Conservation (phyloP, 2,888 invertebrate genomes). For the Nycteola revayana region DNA sequence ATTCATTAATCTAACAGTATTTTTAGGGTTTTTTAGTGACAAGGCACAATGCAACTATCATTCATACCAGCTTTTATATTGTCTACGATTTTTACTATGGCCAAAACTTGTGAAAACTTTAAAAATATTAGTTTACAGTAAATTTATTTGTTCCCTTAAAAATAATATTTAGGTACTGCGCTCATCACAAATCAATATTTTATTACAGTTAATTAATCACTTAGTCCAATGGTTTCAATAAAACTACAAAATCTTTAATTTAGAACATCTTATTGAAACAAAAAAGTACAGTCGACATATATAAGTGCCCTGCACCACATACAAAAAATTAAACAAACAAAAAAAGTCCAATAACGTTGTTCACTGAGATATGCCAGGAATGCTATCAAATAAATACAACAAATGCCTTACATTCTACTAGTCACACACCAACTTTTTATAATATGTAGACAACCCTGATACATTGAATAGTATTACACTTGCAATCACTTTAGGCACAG, state of each 20-base stretch:
- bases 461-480: slow-evolving; percentile 17
- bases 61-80: no score
- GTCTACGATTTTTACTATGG: no score
- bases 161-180: no score
- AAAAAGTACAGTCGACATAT: slow-evolving; percentile 36
- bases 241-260: slow-evolving; percentile 16
- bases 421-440: slow-evolving; percentile 3
- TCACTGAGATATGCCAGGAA: slow-evolving; percentile 42
- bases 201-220: no score
- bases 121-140: no score
- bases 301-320: slow-evolving; percentile 48
- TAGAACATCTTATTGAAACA: slow-evolving; percentile 42
- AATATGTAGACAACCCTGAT: slow-evolving; percentile 4
- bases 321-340: slow-evolving; percentile 35
- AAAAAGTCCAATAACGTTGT: slow-evolving; percentile 34
- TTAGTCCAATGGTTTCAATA: no score
- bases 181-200: no score
- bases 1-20: no score
- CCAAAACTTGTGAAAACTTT: no score
- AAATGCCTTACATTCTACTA: slow-evolving; percentile 31
- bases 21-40: no score
- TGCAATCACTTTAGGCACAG: neutral
- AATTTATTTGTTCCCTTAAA: no score
- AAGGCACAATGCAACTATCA: no score
- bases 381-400: slow-evolving; percentile 36